Percentiles rank a stretch among this genome's conserved stretches.
These are phyloP conservation scores for Neotoma lepida DNA, from an alignment of 2,113 vertebrate species.

Conservation along the genomic window DNA sequence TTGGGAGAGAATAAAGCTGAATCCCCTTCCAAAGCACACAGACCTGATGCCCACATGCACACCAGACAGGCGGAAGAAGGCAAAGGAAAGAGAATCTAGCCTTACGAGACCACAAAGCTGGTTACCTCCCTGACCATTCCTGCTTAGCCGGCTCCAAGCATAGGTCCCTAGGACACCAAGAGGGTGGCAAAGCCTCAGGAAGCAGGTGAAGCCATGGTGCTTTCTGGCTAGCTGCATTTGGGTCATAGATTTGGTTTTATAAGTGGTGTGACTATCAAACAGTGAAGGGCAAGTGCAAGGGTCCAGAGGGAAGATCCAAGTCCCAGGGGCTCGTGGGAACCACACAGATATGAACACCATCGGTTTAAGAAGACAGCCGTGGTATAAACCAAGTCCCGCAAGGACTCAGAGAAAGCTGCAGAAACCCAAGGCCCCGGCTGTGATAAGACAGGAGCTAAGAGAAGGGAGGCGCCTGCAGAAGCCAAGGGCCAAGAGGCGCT, in stretches of 20 bases:
- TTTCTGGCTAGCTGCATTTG: neutral
- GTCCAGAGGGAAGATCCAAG: neutral
- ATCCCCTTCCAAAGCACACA: neutral
- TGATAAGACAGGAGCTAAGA: neutral
- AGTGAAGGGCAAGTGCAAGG: neutral
- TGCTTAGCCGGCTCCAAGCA: neutral
- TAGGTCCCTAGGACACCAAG: neutral
- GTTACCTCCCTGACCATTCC: neutral
- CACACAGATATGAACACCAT: accelerated
- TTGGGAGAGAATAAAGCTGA: neutral
- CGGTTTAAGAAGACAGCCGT: neutral
- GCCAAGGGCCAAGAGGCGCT: neutral
- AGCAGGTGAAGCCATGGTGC: neutral
- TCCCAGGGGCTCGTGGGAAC: neutral
- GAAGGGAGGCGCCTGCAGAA: neutral
- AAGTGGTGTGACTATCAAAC: neutral
- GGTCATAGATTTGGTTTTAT: neutral
- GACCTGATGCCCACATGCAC: neutral
- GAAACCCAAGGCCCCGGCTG: neutral
- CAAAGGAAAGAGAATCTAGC: neutral
- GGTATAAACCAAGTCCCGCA: neutral
- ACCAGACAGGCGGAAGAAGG: neutral
- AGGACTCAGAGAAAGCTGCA: neutral
- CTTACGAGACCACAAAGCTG: neutral
- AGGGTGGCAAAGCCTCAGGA: neutral